Percentiles rank a stretch among this genome's conserved stretches.
phyloP scores from a whole-genome alignment of 2,113 vertebrate genomes.

The Tricholaema leucomelas region DNA sequence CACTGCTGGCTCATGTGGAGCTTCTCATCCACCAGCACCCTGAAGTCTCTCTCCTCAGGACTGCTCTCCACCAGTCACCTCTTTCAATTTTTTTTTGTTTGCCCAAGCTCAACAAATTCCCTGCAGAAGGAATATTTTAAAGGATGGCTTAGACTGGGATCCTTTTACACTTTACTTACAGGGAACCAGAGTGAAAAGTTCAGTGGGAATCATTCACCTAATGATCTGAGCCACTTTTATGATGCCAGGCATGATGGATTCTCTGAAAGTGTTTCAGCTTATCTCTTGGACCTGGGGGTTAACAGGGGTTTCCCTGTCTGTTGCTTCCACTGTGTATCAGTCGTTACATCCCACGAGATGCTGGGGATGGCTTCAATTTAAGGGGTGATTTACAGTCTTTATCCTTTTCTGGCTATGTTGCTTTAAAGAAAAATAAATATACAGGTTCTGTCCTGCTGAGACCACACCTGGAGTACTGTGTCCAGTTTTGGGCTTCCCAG shows the following conservation, averaged over 20 bases:
- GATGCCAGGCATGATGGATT: not conserved
- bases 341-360: not conserved
- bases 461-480: too few relatives aligned
- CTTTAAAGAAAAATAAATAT: not conserved
- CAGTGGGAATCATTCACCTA: conserved; percentile 41
- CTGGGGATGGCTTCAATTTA: not conserved
- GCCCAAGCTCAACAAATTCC: not conserved
- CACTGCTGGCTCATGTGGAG: too few relatives aligned
- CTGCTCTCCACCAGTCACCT: too few relatives aligned
- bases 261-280: conserved; percentile 21
- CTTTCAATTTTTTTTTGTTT: not conserved
- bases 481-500: too few relatives aligned
- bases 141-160: not conserved
- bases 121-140: not conserved
- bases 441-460: too few relatives aligned
- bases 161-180: not conserved
- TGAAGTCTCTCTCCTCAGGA: too few relatives aligned
- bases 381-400: not conserved
- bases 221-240: conserved; percentile 11
- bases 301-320: conserved; percentile 3
- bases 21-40: too few relatives aligned
- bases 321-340: not conserved
- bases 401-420: not conserved
- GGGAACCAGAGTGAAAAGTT: not conserved
- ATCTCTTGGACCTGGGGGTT: conserved; percentile 3